Evolutionary conservation across 2,797 vertebrate genomes (phyloP).

Genomic region (Pelodytes ibericus): DNA sequence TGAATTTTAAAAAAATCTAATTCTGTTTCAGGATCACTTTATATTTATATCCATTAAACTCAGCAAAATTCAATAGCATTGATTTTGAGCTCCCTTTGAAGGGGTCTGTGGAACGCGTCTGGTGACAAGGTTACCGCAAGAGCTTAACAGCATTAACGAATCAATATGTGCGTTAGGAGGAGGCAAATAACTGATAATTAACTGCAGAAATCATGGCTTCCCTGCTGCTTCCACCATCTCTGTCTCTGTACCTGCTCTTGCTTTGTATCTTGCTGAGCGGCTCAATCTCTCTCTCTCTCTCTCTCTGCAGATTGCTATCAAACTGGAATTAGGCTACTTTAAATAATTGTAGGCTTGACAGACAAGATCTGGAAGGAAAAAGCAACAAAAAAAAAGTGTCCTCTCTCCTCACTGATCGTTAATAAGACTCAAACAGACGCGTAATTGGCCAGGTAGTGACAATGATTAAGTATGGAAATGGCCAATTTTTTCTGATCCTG

Average conservation of each 20-base stretch:
- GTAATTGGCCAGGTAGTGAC: conserved; percentile 68
- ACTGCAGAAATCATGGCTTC: not conserved
- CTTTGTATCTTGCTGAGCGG: not conserved
- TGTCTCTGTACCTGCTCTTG: not conserved
- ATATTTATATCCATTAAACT: not conserved
- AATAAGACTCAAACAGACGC: conserved; percentile 68
- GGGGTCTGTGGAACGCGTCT: not conserved
- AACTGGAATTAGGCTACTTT: conserved; percentile 67
- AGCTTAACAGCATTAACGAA: conserved; percentile 41
- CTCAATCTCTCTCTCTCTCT: not conserved
- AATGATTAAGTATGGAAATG: conserved; percentile 72
- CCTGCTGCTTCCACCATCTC: not conserved
- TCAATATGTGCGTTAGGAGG: conserved; percentile 65
- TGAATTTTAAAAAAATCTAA: not conserved
- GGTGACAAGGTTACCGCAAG: not conserved
- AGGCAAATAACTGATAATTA: conserved; percentile 55
- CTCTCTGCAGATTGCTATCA: conserved; percentile 63
- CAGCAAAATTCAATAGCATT: not conserved
- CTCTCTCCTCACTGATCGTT: conserved; percentile 62
- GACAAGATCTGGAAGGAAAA: conserved; percentile 61
- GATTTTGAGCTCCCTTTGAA: not conserved
- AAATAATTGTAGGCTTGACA: conserved; percentile 67
- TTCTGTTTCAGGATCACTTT: not conserved
- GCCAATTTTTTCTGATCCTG: conserved; percentile 68
- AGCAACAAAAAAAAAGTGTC: no score